Evolutionary conservation across 1,140 invertebrate species (phyloP), one percentile per base, ranked within the genome.

Genomic region (Cylas formicarius): DNA sequence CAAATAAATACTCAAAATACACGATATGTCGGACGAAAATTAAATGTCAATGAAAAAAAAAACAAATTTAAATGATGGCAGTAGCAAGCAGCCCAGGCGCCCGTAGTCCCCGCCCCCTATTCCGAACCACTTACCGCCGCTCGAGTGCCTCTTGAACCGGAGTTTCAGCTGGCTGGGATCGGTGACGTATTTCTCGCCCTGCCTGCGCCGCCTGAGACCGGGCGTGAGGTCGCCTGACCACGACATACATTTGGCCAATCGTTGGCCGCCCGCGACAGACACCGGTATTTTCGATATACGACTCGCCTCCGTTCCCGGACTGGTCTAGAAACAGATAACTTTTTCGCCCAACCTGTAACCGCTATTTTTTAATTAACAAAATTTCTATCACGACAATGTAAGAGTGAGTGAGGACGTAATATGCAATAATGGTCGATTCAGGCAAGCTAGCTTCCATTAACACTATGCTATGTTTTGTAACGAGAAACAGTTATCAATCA

Each of bases 181-280:
- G 13, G 77, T 80, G 0, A 81, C 77, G 58, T 82, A 82, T 61
- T 82, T 82, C 41, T 81, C 79, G 42, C 68, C 70, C 34, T 73
- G 73, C 35, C 76, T 71, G 21, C 80, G 68, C 17, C 79, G 62
- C 21, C 78, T 67, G 20, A 82, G 61, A 10, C 73, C 79, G 6
- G 80, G 79, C 0, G 79, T 82, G 16, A 66, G 38, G 22, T 66
- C 64, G n/a, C 61, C 61, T 3, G 62, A 63, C 64, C 64, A 66
- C 9, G 61, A 62, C 60, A 65, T 62, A 39, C 64, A 66, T 44
- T 66, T 66, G 4, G 64, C 58, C 27, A 66, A 27, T 6, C 64
- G 48, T 39, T 64, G 63, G 13, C 55, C 54, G 31, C 57, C 49
- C 13, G 33, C 50, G 7, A 64, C 63, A 7, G 63, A 62, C 6